A percentile compares a stretch with the other conserved stretches of the same genome.
Conservation (phyloP, 64 coral and sea anemone species). For the Hydrozoanthus tunicans region DNA sequence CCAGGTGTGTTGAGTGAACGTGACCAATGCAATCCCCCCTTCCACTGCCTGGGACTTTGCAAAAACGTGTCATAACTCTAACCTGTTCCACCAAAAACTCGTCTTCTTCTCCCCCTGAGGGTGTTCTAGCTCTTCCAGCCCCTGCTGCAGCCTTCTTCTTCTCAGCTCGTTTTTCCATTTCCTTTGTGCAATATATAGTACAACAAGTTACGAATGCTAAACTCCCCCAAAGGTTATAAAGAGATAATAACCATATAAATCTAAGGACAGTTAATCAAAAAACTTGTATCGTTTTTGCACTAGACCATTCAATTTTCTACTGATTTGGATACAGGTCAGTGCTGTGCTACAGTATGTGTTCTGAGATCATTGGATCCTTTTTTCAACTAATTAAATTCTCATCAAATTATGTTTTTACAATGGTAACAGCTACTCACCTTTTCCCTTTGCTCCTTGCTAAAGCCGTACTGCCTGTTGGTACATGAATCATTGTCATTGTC, state of each 20-base stretch:
- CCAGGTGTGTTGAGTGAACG: too few relatives aligned
- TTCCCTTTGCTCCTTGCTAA: constrained; percentile 95
- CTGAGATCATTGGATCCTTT: too few relatives aligned
- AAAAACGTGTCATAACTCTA: background rate
- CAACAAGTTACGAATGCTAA: background rate
- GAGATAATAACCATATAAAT: too few relatives aligned
- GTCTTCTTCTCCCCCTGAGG: constrained; percentile 82
- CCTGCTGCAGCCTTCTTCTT: constrained; percentile 78
- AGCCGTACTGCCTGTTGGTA: constrained; percentile 91
- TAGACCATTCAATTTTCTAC: too few relatives aligned
- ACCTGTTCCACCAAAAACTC: constrained; percentile 91
- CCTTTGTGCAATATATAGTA: constrained; percentile 39
- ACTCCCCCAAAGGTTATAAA: too few relatives aligned
- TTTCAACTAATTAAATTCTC: too few relatives aligned
- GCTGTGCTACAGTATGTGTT: too few relatives aligned
- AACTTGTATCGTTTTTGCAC: too few relatives aligned
- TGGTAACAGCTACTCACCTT: constrained; percentile 49
- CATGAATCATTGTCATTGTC: background rate
- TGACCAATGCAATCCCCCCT: too few relatives aligned
- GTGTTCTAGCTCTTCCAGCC: constrained; percentile 50
- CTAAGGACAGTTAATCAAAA: too few relatives aligned
- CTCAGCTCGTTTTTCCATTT: constrained; percentile 87
- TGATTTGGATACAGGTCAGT: too few relatives aligned
- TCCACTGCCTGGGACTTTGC: too few relatives aligned
- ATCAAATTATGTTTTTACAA: background rate